Evolutionary conservation across 2,113 vertebrate genomes (phyloP), one percentile per base, ranked within the genome.

Genomic region (Saguinus midas): DNA sequence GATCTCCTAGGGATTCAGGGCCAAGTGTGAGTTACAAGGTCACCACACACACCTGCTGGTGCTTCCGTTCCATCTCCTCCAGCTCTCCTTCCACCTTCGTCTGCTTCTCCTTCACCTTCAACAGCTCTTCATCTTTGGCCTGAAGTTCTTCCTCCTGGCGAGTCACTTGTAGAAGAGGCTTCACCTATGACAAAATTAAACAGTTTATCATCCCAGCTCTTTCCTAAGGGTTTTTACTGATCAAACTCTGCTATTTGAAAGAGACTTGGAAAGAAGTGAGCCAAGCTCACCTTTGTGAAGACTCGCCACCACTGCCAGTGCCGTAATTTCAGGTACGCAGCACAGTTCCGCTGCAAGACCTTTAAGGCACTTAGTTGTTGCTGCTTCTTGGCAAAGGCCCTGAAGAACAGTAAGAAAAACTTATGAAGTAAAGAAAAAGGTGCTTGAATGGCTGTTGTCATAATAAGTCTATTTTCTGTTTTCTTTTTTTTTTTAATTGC

Each of bases 261-360:
- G 50, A 13, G 4, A 32, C 40, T 0, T 3, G 14, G 68, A 20
- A 45, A 21, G 45, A 48, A 23, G 27, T 1, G 1, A 1, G 12
- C 5, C 13, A 29, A 4, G 18, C 82, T 0, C 48, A 99, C 99
- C 99, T 99, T 99, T 0, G 99, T 99, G 98, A 99, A 99, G 80
- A 99, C 99, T 48, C 99, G 99, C 99, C 99, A 99, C 99, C 99
- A 99, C 98, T 99, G 99, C 99, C 99, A 99, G 98, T 99, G 99
- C 43, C 99, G 99, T 50, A 99, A 98, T 92, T 99, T 99, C 94
- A 99, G 97, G 97, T 99, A 99, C 0, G 99, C 99, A 0, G 99
- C 99, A 40, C 99, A 99, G 98, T 99, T 99, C 97, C 99, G 99
- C 99, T 99, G 99, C 32, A 99, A 98, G 78, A 99, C 99, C 98